Evolutionary conservation across 2,113 vertebrate species (phyloP).

Genomic region (Triplophysa dalaica): DNA sequence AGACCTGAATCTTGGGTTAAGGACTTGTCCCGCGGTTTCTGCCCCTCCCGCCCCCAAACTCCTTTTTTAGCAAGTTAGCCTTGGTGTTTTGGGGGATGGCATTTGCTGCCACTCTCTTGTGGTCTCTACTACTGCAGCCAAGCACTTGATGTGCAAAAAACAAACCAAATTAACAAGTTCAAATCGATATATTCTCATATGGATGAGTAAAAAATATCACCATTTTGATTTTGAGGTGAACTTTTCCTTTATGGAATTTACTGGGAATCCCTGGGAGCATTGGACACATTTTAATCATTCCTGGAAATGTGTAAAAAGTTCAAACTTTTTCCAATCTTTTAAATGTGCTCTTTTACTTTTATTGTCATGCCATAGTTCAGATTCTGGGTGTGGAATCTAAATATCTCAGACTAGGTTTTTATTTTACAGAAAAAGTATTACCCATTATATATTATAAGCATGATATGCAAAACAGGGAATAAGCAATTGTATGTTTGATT

Average conservation of each 20-base stretch:
- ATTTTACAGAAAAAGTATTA: not conserved
- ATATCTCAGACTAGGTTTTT: not conserved
- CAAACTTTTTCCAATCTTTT: not conserved
- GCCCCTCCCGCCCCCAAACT: too few relatives aligned
- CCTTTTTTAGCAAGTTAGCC: too few relatives aligned
- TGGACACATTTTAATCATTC: not conserved
- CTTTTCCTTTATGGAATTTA: not conserved
- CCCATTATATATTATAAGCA: not conserved
- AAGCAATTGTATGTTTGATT: not conserved
- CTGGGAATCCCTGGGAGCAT: not conserved
- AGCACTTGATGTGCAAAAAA: too few relatives aligned
- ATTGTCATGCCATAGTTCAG: not conserved
- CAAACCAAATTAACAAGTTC: too few relatives aligned
- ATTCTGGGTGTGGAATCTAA: not conserved
- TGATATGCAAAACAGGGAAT: not conserved
- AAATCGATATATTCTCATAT: too few relatives aligned
- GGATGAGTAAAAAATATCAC: too few relatives aligned
- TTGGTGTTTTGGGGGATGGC: too few relatives aligned
- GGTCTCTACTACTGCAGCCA: too few relatives aligned
- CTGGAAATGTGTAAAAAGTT: not conserved
- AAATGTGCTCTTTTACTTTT: not conserved
- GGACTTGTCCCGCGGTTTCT: too few relatives aligned
- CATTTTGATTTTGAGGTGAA: too few relatives aligned
- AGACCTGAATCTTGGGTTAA: too few relatives aligned
- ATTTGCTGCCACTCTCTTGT: too few relatives aligned